Conservation (phyloP, 2,113 vertebrate species). For the Cynoglossus semilaevis region DNA sequence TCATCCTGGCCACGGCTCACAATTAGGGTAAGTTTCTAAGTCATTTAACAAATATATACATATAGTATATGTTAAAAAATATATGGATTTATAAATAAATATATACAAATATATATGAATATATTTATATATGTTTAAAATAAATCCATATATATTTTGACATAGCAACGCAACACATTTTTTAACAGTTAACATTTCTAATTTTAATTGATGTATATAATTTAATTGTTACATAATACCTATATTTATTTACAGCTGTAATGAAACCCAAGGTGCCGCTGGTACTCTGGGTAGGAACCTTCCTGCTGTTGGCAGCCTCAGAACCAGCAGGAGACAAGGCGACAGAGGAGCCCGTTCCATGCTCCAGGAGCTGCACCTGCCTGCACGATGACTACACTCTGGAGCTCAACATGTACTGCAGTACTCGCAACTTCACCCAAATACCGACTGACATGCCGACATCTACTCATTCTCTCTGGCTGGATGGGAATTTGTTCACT, state of each 20-base stretch:
- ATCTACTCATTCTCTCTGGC: constrained; percentile 82
- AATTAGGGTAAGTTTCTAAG: constrained; percentile 55
- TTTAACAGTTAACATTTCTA: neutral
- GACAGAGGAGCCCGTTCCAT: constrained; percentile 63
- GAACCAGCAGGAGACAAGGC: constrained; percentile 54
- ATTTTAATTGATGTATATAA: neutral
- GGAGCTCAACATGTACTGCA: constrained; percentile 91
- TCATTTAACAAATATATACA: too few species aligned
- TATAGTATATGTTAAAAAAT: too few species aligned
- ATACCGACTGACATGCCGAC: constrained; percentile 79
- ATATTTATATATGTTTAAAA: too few species aligned
- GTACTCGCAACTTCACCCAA: constrained; percentile 79
- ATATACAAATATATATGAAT: too few species aligned
- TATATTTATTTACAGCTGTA: constrained; percentile 44
- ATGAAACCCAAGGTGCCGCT: constrained; percentile 71
- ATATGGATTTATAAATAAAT: too few species aligned
- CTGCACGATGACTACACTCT: constrained; percentile 79
- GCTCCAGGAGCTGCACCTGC: constrained; percentile 84
- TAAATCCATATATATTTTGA: too few species aligned
- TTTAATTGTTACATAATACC: too few species aligned
- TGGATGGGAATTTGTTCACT: constrained; percentile 88
- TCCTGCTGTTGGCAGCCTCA: constrained; percentile 62
- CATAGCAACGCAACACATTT: too few species aligned
- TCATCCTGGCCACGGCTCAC: constrained; percentile 38
- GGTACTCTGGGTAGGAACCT: constrained; percentile 68